phyloP scores from a whole-genome alignment of 2,888 invertebrate genomes.

The Lasius platythorax region DNA sequence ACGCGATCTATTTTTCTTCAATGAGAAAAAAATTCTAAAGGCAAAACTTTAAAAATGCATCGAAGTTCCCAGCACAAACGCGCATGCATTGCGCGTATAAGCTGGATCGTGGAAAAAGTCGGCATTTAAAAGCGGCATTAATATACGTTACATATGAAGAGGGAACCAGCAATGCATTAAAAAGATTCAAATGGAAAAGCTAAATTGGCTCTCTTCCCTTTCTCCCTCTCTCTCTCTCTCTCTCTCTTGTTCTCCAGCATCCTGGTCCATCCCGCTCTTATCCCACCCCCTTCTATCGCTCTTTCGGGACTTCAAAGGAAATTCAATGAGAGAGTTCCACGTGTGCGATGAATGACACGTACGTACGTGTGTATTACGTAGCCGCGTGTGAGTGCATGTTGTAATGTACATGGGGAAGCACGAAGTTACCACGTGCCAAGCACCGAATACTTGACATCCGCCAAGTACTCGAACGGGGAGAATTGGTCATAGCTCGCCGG shows the following conservation, averaged over 20 bases:
- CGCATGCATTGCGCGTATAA: not conserved
- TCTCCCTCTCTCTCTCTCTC: constrained; percentile 43
- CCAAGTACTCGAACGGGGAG: constrained; percentile 41
- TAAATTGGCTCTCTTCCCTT: constrained; percentile 48
- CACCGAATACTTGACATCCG: constrained; percentile 37
- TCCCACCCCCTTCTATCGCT: constrained; percentile 54
- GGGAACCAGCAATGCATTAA: constrained; percentile 47
- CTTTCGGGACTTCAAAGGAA: constrained; percentile 49
- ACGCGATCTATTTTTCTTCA: not conserved
- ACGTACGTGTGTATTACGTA: not conserved
- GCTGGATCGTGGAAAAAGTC: constrained; percentile 16
- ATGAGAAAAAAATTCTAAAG: not conserved
- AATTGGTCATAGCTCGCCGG: constrained; percentile 40
- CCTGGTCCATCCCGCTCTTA: constrained; percentile 47
- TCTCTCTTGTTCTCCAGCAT: constrained; percentile 17
- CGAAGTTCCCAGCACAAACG: not conserved
- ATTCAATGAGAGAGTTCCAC: constrained; percentile 38
- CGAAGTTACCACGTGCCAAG: constrained; percentile 46
- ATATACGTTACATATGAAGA: constrained; percentile 21
- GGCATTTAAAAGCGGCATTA: constrained; percentile 48
- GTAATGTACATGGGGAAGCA: constrained; percentile 22
- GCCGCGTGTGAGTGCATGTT: not conserved
- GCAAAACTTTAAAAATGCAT: constrained; percentile 2
- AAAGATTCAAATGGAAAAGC: constrained; percentile 55
- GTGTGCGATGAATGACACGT: constrained; percentile 34